A percentile compares a stretch with the other conserved stretches of the same genome.
Conservation (phyloP, 2,888 invertebrate species). For the Chironomus riparius region DNA sequence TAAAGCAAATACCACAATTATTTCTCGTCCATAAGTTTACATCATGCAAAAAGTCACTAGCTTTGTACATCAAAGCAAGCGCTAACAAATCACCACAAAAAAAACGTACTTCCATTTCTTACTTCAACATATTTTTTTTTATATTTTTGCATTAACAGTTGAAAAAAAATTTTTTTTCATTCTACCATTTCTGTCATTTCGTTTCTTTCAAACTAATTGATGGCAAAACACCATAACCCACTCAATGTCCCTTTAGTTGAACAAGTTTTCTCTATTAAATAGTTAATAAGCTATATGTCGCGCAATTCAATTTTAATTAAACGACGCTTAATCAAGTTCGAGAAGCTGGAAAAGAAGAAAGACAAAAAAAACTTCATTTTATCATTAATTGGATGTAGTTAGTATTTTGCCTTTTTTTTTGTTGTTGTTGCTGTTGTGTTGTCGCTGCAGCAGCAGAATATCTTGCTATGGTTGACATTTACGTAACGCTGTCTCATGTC, state of each 20-base stretch:
- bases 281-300: not conserved
- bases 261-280: not conserved
- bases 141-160: too few species aligned
- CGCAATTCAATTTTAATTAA: conserved; percentile 6
- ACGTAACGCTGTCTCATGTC: not conserved
- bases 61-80: not conserved
- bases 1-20: too few species aligned
- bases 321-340: conserved; percentile 2
- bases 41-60: not conserved
- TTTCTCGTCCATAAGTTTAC: not conserved
- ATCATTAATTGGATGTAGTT: conserved; percentile 10
- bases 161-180: too few species aligned
- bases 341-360: not conserved
- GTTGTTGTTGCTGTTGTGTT: too few species aligned
- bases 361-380: not conserved
- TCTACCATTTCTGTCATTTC: too few species aligned
- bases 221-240: conserved; percentile 3
- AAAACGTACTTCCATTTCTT: not conserved
- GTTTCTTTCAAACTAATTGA: not conserved
- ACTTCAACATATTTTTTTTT: not conserved
- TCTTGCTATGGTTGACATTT: not conserved
- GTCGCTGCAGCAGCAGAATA: not conserved
- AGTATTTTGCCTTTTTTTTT: not conserved
- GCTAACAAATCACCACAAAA: not conserved
- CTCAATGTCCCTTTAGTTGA: not conserved